Evolutionary conservation across 2,113 vertebrate species (phyloP).

Genomic region (Corydoras maculifer): DNA sequence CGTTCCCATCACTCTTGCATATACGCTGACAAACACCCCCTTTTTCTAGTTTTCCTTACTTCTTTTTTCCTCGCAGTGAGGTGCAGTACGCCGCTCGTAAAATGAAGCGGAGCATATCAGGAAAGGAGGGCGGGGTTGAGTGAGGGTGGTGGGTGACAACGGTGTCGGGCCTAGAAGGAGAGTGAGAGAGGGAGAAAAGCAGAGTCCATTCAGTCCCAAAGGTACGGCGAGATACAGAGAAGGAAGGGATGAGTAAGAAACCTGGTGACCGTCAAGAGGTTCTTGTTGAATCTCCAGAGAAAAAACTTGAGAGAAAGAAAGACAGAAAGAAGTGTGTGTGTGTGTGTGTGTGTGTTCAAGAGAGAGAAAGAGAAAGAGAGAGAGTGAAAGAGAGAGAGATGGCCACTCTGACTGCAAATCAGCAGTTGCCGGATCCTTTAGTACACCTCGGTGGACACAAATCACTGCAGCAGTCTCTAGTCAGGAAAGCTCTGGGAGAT

Average conservation of each 20-base stretch:
- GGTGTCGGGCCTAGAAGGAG: neutral
- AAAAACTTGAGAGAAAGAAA: no score
- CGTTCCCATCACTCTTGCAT: conserved; percentile 9
- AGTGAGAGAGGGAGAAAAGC: conserved; percentile 14
- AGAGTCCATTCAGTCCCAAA: no score
- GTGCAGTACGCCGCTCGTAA: conserved; percentile 56
- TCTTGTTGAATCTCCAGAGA: no score
- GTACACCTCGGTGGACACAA: conserved; percentile 20
- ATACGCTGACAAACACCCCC: conserved; percentile 31
- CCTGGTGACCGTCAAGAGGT: no score
- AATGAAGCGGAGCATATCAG: conserved; percentile 63
- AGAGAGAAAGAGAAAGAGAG: conserved; percentile 13
- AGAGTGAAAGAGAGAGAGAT: conserved; percentile 11
- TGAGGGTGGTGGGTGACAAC: no score
- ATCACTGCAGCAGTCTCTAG: conserved; percentile 16
- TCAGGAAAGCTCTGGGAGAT: neutral
- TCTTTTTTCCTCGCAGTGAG: conserved; percentile 42
- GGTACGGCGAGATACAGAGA: no score
- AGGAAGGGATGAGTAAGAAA: no score
- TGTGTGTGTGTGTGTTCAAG: neutral
- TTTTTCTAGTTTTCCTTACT: conserved; percentile 38
- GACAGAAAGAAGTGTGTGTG: neutral
- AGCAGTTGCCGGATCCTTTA: conserved; percentile 15
- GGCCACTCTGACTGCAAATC: conserved; percentile 26
- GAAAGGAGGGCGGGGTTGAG: no score